Conservation (phyloP, 2,113 vertebrate species). For the Piprites chloris region DNA sequence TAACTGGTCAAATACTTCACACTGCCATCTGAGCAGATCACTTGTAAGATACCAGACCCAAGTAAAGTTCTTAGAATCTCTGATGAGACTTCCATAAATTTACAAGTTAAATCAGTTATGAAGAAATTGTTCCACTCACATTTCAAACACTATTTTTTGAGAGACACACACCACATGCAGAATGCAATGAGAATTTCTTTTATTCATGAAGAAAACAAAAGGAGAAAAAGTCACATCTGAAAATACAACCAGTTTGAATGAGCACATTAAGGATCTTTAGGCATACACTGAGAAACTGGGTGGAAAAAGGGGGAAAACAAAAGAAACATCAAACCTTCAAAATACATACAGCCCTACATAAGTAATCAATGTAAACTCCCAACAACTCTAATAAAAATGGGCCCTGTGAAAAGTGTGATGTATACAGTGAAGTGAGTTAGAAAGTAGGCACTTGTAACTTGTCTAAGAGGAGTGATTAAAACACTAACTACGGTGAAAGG, state of each 20-base stretch:
- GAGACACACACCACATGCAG: background rate
- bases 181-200: background rate
- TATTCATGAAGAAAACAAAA: background rate
- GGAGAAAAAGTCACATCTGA: background rate
- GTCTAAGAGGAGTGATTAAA: background rate
- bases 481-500: background rate
- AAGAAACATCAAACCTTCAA: background rate
- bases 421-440: background rate
- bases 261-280: background rate
- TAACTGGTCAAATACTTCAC: background rate
- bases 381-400: background rate
- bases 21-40: background rate
- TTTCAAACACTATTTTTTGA: background rate
- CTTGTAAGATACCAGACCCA: background rate
- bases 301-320: background rate
- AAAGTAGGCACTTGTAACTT: background rate
- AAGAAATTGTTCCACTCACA: background rate
- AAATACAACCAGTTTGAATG: background rate
- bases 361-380: background rate
- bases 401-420: background rate
- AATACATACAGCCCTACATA: background rate
- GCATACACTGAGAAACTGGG: background rate
- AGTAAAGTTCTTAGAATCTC: background rate
- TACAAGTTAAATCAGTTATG: background rate
- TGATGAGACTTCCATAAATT: background rate